Evolutionary conservation across 2,797 vertebrate genomes (phyloP), one percentile per base, ranked within the genome.

Genomic region (Scarus forsteni): DNA sequence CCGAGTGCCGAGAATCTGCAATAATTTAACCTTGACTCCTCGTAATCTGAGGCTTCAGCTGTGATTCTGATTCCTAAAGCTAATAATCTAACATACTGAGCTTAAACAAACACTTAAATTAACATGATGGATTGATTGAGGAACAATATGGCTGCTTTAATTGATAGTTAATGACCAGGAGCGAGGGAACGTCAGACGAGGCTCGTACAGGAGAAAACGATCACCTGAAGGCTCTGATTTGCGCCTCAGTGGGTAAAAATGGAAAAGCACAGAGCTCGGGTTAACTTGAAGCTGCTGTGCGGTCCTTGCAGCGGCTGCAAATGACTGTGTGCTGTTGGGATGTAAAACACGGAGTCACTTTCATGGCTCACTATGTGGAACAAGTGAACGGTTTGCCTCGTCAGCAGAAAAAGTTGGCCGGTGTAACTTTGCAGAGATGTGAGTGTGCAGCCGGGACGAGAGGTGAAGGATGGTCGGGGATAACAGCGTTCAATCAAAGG

Each of bases 311-410:
- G 79, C 74, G 56, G 57, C 78, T 71, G 68, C 52, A 3, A 50
- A 53, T 77, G 18, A 73, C 74, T 43, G 3, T 36, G 43, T 72
- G 74, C 79, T 42, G 72, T 76, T 68, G 19, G 74, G 84, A 84
- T 86, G 83, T 85, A 76, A 84, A 89, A 79, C 84, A 84, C 70
- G 11, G 73, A 85, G 79, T 85, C 81, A 85, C 79, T 87, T 84
- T 84, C 86, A 88, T 68, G 83, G 85, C 73, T 79, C 56, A 6
- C 81, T 71, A 82, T 81, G 81, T 87, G 79, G 76, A 85, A 87
- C 85, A 73, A 86, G 77, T 70, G 67, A 78, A 76, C 42, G 39
- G 59, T 76, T 70, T 81, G 83, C 76, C 15, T 58, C 50, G 0
- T 88, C 89, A 85, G 85, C 89, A 82, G 53, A 73, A 86, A 44